Conservation (phyloP, 1,140 invertebrate species). For the Ceratosolen solmsi region DNA sequence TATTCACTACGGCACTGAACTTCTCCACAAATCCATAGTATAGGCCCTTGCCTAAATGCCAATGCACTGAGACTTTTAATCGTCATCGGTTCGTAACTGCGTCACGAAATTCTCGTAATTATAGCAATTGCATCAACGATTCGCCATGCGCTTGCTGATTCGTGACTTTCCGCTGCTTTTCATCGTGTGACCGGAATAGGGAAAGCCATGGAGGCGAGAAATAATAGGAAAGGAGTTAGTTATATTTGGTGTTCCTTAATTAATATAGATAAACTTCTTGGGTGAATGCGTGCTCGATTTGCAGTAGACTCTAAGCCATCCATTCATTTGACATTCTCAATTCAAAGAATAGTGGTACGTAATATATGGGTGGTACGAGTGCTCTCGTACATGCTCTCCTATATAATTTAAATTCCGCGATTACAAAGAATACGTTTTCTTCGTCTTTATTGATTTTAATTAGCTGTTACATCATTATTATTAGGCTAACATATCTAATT, state of each 20-base stretch:
- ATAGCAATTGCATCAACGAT: constrained; percentile 37
- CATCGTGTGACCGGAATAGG: neutral
- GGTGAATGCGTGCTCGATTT: neutral
- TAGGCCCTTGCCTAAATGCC: constrained; percentile 18
- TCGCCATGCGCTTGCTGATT: constrained; percentile 11
- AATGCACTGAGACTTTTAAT: neutral
- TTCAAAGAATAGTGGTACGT: neutral
- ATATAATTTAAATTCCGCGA: neutral
- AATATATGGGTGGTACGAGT: neutral
- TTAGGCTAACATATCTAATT: neutral
- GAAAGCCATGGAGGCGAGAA: neutral
- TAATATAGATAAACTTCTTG: neutral
- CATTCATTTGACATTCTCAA: neutral
- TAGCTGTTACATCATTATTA: neutral
- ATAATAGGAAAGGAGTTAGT: neutral
- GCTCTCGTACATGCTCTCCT: neutral
- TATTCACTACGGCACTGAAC: neutral
- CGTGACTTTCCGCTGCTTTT: constrained; percentile 21
- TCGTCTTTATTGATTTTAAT: neutral
- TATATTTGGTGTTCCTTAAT: neutral
- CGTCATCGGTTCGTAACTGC: neutral
- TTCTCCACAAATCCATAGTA: neutral
- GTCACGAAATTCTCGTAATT: constrained; percentile 28
- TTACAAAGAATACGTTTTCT: neutral
- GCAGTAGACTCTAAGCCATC: neutral